Evolutionary conservation across 2,113 vertebrate genomes (phyloP).

Genomic region (Macroglossus sobrinus): DNA sequence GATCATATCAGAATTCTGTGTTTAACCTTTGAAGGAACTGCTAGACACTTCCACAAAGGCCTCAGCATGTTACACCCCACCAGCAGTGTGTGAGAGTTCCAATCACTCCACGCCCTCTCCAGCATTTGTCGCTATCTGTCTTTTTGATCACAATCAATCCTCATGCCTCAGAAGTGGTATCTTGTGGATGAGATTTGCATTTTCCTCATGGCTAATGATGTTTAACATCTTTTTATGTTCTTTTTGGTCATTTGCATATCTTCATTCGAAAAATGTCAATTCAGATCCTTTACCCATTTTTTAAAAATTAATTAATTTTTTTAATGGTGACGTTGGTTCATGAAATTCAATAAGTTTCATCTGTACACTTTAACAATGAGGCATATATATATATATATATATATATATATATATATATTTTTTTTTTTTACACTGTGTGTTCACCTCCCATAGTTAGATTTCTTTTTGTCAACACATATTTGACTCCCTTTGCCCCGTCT

Average conservation of each 20-base stretch:
- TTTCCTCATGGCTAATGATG: background rate
- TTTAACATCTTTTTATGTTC: background rate
- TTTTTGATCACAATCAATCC: background rate
- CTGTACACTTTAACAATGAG: too few species aligned
- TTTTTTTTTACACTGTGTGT: too few species aligned
- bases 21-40: background rate
- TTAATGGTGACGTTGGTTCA: too few species aligned
- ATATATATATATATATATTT: too few species aligned
- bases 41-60: background rate
- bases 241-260: background rate
- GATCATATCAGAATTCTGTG: background rate
- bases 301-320: too few species aligned
- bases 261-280: background rate
- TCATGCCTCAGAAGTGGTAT: background rate
- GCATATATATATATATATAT: too few species aligned
- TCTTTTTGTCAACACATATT: too few species aligned
- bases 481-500: too few species aligned
- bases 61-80: background rate
- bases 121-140: background rate
- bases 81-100: background rate
- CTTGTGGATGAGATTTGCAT: background rate
- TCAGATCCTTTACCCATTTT: background rate
- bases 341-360: too few species aligned
- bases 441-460: too few species aligned
- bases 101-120: background rate